Evolutionary conservation across 2,888 invertebrate genomes (phyloP).

Genomic region (Poecilus cupreus): DNA sequence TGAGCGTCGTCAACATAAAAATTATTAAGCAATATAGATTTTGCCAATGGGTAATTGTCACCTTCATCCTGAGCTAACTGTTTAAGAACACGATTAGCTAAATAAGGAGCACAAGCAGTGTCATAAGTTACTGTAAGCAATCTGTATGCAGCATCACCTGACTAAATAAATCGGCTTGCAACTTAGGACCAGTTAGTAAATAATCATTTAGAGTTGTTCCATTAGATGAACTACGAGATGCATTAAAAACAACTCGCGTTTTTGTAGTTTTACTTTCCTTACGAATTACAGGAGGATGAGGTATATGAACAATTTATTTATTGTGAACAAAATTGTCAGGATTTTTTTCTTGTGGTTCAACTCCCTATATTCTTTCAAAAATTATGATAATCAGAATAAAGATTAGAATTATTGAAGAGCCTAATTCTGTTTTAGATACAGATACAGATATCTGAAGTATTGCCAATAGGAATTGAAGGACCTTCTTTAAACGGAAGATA

Average conservation of each 20-base stretch:
- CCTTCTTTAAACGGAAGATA: no score
- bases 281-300: not conserved
- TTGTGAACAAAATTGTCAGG: not conserved
- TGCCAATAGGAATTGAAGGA: no score
- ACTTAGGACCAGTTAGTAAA: no score
- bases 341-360: not conserved
- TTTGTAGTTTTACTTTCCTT: not conserved
- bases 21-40: no score
- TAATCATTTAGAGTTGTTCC: not conserved
- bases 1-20: not conserved
- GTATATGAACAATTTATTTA: not conserved
- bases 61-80: no score
- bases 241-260: no score
- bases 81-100: no score
- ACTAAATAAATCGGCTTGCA: constrained; percentile 14
- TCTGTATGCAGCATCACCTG: not conserved
- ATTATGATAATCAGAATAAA: not conserved
- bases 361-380: not conserved
- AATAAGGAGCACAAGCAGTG: no score
- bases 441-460: not conserved
- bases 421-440: not conserved
- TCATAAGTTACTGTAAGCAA: no score
- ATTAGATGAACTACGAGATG: not conserved
- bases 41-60: no score
- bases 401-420: no score